A percentile compares a stretch with the other conserved stretches of the same genome.
phyloP scores from a whole-genome alignment of 2,797 vertebrate species.

The Pyrrhura leucotis region DNA sequence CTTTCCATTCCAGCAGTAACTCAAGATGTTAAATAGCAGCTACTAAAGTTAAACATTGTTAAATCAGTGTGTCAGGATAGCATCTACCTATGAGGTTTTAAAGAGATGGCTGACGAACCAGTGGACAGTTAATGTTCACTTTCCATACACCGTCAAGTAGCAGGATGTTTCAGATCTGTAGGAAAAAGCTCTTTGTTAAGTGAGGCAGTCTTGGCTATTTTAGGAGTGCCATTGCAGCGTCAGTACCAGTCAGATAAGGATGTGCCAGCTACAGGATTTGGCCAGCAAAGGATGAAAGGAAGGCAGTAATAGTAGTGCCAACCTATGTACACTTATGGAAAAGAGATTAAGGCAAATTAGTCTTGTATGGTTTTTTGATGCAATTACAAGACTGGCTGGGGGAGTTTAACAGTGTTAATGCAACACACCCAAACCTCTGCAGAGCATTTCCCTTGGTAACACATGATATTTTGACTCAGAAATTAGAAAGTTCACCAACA shows the following conservation, averaged over 20 bases:
- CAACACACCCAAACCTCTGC: background rate
- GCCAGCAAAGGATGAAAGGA: background rate
- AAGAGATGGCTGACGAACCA: background rate
- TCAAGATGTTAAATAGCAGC: constrained; percentile 58
- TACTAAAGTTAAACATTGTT: constrained; percentile 7
- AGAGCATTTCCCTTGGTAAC: background rate
- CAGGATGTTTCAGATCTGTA: background rate
- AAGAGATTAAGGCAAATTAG: constrained; percentile 2
- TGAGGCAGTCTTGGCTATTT: constrained; percentile 19
- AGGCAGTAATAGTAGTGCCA: background rate
- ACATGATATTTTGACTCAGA: background rate
- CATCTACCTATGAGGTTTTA: background rate
- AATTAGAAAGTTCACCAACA: background rate
- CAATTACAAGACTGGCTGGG: background rate
- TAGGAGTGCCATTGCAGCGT: background rate
- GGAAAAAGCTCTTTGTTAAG: background rate
- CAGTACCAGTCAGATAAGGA: background rate
- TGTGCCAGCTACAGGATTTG: background rate
- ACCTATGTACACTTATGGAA: background rate
- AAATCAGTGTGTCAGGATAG: background rate
- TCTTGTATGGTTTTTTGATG: background rate
- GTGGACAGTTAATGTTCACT: background rate
- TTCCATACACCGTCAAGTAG: rapidly evolving
- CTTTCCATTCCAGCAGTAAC: constrained; percentile 65
- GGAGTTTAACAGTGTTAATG: background rate